Evolutionary conservation across 2,797 vertebrate species (phyloP), one percentile per base, ranked within the genome.

Genomic region (Notolabrus celidotus): DNA sequence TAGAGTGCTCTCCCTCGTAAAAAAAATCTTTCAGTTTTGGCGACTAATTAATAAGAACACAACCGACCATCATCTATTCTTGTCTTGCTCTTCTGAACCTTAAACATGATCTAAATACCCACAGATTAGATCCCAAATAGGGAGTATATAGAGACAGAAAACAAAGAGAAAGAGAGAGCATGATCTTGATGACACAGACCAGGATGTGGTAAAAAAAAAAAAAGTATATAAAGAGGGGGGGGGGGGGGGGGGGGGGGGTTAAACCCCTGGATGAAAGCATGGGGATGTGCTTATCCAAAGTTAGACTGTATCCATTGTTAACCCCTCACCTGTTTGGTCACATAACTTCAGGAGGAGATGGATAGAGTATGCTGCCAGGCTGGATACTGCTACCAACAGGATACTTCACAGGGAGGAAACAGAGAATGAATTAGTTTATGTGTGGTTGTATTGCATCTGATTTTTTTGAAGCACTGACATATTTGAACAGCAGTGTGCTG

Each of bases 341-440:
- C 97, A 99, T 85, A 99, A 92, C 66, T 88, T 95, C 67, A 99
- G 95, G 53, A 99, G 94, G 22, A 99, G 94, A 78, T 97, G 96
- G 67, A 98, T 93, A 19, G 98, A 99, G 67, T 95, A 98, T 9
- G 93, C 83, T 60, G 97, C 96, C 84, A 98, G 85, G 71, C 88
- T 68, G 56, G 97, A 95, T 59, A 99, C 96, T 9, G 95, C 46
- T 67, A 96, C 79, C 92, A 99, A 89, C 90, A 98, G 89, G 84
- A 97, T 77, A 86, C 97, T 99, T 19, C 5, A 19, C 23, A 74
- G 12, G 10, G 71, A 52, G 27, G 0, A 20, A 1, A 59, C 19
- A 77, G 5, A 55, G 10, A 59, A 6, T 5, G 77, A 15, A 43
- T 68, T 5, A 67, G 47, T 12, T 10, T 49, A 8, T 10, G 12